Base-by-base conservation (phyloP, 2,113 vertebrate species). In the Cheirogaleus medius region DNA sequence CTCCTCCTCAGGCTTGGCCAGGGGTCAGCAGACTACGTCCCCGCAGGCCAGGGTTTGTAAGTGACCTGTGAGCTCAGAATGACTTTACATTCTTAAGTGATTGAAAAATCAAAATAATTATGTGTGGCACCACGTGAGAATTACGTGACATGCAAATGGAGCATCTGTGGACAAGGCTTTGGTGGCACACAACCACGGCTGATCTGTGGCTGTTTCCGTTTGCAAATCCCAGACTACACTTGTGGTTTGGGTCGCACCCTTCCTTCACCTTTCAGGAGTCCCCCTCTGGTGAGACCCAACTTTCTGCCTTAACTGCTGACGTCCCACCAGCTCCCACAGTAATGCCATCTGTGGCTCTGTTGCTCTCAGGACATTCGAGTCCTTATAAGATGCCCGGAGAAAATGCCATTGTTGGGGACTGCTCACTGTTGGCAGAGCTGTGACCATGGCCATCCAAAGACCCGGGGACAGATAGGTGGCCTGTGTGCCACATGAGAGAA, bases 141-240 rank as follows among this genome's bases (percentile, higher is more conserved):
- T 44, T 13, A 5, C 1, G 2, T 6, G 74, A 34, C 39, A 13
- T 21, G 14, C 39, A 21, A 3, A 12, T 5, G 13, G 27, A 0
- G 54, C 3, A 4, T 63, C 34, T 15, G 0, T 5, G n/a, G 39
- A 0, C 27, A 0, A 21, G 18, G 74, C 2, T 8, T 56, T 1
- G 0, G 10, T 8, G 3, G 15, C 2, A 0, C 23, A 0, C 5
- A 5, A 71, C 32, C 47, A 32, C 7, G 8, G 10, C n/a, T 6
- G 3, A 2, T 5, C 54, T 4, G 3, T 5, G 0, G 12, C 60
- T 8, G 13, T 32, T 17, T 23, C 58, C 13, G 1, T 10, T 14
- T 44, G n/a, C 82, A 0, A 1, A n/a, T 17, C 71, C n/a, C 54
- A 42, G 56, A 7, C 77, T 23, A 8, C 6, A n/a, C 37, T 12